Percentiles rank a stretch among this genome's conserved stretches.
These are phyloP conservation scores for Eulithis prunata DNA, from an alignment of 2,888 invertebrate genomes.

Conservation along the genomic window DNA sequence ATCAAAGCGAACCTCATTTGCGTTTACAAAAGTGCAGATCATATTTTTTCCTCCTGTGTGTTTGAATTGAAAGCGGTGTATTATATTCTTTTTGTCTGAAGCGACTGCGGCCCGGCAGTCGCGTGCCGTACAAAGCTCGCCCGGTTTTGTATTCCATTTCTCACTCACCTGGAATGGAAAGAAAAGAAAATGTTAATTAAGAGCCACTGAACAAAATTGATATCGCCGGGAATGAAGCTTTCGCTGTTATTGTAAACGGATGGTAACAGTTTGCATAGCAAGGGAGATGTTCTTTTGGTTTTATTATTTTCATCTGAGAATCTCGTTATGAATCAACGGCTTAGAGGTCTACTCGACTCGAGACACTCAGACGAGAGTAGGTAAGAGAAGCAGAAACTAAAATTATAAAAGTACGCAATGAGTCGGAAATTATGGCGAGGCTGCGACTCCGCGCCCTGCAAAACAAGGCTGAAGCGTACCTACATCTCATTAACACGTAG, in stretches of 20 bases:
- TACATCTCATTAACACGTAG: conserved; percentile 77
- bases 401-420: conserved; percentile 17
- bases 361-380: conserved; percentile 1
- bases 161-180: conserved; percentile 83
- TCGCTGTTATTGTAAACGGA: conserved; percentile 74
- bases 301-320: conserved; percentile 37
- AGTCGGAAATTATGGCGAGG: conserved; percentile 9
- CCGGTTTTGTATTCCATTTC: conserved; percentile 73
- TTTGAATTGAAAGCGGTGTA: conserved; percentile 80
- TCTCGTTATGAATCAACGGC: conserved; percentile 28
- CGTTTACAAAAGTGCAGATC: conserved; percentile 80
- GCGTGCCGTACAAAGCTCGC: conserved; percentile 70
- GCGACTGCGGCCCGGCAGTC: conserved; percentile 47
- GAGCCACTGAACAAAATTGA: conserved; percentile 81
- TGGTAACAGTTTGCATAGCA: conserved; percentile 60
- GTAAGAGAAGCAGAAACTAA: conserved; percentile 10
- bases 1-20: conserved; percentile 80
- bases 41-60: conserved; percentile 75
- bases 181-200: conserved; percentile 84
- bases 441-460: conserved; percentile 54
- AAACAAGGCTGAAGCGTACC: conserved; percentile 70
- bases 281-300: conserved; percentile 46
- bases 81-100: conserved; percentile 73
- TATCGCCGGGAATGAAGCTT: conserved; percentile 73
- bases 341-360: conserved; percentile 8